Base-by-base conservation (phyloP, 2,113 vertebrate species). In the Anser cygnoides region DNA sequence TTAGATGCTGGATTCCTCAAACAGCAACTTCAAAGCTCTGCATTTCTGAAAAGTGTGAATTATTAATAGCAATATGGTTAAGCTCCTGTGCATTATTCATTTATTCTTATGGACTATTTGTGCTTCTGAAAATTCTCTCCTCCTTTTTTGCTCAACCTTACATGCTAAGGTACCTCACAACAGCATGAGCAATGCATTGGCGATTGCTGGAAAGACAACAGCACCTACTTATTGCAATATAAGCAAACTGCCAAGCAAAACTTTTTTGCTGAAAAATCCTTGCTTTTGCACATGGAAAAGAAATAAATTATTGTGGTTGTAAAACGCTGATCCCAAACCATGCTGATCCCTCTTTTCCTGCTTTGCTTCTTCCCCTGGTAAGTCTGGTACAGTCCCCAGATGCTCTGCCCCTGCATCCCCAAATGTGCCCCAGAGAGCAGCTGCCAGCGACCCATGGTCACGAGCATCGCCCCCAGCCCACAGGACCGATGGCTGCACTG, bases 11-110 rank as follows among this genome's bases (percentile, higher is more conserved):
- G 18, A 81, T 92, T 91, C 75, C 66, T 84, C 43, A 63, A 96
- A 54, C 28, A 80, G 77, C 43, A 84, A 67, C 74, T 85, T 90
- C 82, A 85, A 94, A 95, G 82, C 33, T 58, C 46, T 50, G 50
- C 5, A 0, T 50, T 84, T 84, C 77, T 61, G 55, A 57, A 75
- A 91, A 92, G 29, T 1, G 28, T 96, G 52, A 87, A 94, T 93
- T 96, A 89, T 87, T 94, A 87, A 92, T 66, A 89, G 58, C 57
- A 84, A 63, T 52, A 65, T 52, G 28, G 37, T 87, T 72, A 63
- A 82, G 43, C 13, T 57, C 73, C 77, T 75, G 73, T 82, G 52
- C 79, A 87, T 81, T 92, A 84, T 81, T 94, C 63, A 92, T 89
- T 71, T 61, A 55, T 67, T 87, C 52, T 57, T 55, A 37, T 28